These are phyloP conservation scores for Brachynemurus nebulosus DNA, from an alignment of 2,888 invertebrate species.

Conservation along the genomic window DNA sequence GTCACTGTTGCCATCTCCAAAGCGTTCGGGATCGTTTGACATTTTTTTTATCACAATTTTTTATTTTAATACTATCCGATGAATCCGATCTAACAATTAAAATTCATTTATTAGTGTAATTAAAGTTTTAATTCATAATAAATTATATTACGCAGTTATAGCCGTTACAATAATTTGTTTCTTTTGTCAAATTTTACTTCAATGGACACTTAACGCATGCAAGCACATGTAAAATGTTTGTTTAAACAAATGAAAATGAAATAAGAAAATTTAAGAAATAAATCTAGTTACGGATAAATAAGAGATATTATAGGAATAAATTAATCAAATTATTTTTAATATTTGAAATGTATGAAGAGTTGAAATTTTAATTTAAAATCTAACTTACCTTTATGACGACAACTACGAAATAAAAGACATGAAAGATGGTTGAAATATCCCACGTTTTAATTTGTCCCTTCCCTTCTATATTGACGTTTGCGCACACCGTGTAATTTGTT, in stretches of 20 bases:
- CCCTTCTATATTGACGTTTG: no score
- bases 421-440: conserved; percentile 2
- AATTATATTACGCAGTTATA: background rate
- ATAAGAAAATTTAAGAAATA: background rate
- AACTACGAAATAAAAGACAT: background rate
- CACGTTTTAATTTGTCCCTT: background rate
- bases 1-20: conserved; percentile 49
- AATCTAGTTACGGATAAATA: background rate
- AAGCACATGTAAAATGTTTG: conserved; percentile 4
- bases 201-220: background rate
- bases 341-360: background rate
- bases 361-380: background rate
- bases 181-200: background rate
- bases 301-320: background rate
- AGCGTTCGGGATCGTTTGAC: conserved; percentile 40
- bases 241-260: conserved; percentile 3
- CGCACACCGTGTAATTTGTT: no score
- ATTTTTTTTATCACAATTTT: conserved; percentile 1
- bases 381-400: background rate
- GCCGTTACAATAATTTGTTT: conserved; percentile 1
- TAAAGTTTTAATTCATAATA: background rate
- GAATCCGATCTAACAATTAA: background rate
- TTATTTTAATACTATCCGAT: no score
- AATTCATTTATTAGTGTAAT: background rate
- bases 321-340: background rate